A percentile compares a stretch with the other conserved stretches of the same genome.
These are phyloP conservation scores for Hermetia illucens DNA, from an alignment of 1,140 invertebrate species.

Conservation along the genomic window DNA sequence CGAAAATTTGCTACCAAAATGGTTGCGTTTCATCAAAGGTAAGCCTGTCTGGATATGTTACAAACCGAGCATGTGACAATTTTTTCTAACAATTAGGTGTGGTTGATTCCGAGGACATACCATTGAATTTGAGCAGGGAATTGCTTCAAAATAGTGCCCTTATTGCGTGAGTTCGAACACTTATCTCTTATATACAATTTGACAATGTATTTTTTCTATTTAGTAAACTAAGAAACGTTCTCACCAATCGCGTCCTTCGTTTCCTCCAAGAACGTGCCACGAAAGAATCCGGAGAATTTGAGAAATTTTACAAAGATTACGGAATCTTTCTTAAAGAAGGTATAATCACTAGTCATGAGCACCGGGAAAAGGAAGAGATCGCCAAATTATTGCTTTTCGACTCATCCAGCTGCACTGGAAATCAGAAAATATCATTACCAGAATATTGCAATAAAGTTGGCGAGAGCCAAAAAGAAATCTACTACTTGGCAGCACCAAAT, in stretches of 20 bases:
- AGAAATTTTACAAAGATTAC: slow-evolving; percentile 83
- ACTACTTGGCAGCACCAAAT: slow-evolving; percentile 86
- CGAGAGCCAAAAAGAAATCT: slow-evolving; percentile 73
- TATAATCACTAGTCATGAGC: slow-evolving; percentile 68
- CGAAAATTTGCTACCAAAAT: slow-evolving; percentile 84
- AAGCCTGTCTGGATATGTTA: too few relatives aligned
- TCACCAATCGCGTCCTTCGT: slow-evolving; percentile 72
- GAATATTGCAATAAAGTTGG: slow-evolving; percentile 74
- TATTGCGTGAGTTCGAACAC: slow-evolving; percentile 50
- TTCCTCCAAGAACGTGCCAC: slow-evolving; percentile 74
- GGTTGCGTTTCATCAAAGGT: slow-evolving; percentile 85
- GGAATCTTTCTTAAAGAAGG: slow-evolving; percentile 91
- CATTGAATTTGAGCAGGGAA: slow-evolving; percentile 90
- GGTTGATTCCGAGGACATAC: slow-evolving; percentile 96
- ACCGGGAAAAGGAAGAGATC: slow-evolving; percentile 82
- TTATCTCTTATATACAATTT: slow-evolving; percentile 3
- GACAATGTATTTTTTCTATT: slow-evolving; percentile 5
- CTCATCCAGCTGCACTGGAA: slow-evolving; percentile 62
- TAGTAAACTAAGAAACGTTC: slow-evolving; percentile 61
- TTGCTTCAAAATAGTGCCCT: slow-evolving; percentile 85
- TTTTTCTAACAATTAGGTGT: slow-evolving; percentile 45
- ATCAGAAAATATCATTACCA: slow-evolving; percentile 61
- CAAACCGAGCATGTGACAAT: neutral
- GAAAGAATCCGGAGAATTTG: slow-evolving; percentile 71
- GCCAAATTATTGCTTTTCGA: slow-evolving; percentile 84